A percentile compares a stretch with the other conserved stretches of the same genome.
Conservation (phyloP, 2,797 vertebrate genomes). For the Pantherophis vulpinus region DNA sequence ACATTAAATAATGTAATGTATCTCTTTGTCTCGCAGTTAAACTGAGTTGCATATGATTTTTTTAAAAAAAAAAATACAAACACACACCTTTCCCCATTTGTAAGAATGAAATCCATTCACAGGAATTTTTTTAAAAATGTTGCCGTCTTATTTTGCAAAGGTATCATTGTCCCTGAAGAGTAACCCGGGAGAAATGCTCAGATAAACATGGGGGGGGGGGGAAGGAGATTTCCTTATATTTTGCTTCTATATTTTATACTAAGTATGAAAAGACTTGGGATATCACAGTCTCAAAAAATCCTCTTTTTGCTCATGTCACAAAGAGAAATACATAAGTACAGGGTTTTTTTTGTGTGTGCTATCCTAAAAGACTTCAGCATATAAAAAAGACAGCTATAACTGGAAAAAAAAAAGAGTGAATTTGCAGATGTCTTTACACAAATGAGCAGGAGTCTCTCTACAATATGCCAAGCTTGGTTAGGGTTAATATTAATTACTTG, state of each 20-base stretch:
- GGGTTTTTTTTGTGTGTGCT: slow-evolving; percentile 1
- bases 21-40: background rate
- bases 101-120: background rate
- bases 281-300: background rate
- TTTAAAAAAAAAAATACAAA: background rate
- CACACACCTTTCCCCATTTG: background rate
- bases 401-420: background rate
- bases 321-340: slow-evolving; percentile 22
- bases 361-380: slow-evolving; percentile 52
- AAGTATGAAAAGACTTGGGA: background rate
- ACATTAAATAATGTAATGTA: background rate
- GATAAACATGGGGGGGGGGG: background rate
- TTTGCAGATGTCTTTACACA: background rate
- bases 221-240: background rate
- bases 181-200: background rate
- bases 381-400: slow-evolving; percentile 8
- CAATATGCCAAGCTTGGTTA: background rate
- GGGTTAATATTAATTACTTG: background rate
- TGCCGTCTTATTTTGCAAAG: background rate
- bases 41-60: background rate
- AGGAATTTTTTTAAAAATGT: background rate
- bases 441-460: background rate
- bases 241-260: fast-evolving
- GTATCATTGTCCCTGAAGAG: background rate
- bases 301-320: background rate